Conservation (phyloP, 2,888 invertebrate species). For the Griposia aprilina region DNA sequence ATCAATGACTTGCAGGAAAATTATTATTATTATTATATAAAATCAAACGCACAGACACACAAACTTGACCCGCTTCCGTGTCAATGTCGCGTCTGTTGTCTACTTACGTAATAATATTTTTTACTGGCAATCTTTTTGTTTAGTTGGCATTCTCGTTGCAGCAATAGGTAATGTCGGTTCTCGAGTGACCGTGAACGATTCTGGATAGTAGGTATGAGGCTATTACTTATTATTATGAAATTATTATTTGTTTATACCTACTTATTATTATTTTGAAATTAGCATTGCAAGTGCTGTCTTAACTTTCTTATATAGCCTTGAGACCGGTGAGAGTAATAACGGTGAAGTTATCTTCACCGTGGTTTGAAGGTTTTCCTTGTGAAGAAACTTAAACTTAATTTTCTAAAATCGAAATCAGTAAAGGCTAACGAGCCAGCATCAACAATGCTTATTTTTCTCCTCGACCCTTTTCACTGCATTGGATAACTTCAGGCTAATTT, state of each 20-base stretch:
- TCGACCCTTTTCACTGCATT: too few relatives aligned
- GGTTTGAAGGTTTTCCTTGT: background rate
- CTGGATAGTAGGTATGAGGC: background rate
- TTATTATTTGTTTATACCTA: slow-evolving; percentile 16
- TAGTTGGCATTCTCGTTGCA: slow-evolving; percentile 27
- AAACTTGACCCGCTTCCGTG: slow-evolving; percentile 62
- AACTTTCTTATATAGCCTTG: slow-evolving; percentile 6
- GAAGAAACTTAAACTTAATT: background rate
- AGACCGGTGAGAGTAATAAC: background rate
- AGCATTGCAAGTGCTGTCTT: background rate
- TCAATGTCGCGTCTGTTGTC: slow-evolving; percentile 55
- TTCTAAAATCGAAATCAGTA: background rate
- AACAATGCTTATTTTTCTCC: background rate
- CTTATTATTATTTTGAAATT: background rate
- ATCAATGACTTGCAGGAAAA: slow-evolving; percentile 30
- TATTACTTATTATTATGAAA: slow-evolving; percentile 25
- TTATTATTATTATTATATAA: slow-evolving; percentile 8
- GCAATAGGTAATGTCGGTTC: slow-evolving; percentile 29
- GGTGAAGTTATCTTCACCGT: background rate
- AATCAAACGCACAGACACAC: slow-evolving; percentile 38
- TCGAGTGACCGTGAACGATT: slow-evolving; percentile 44
- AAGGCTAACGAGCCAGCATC: background rate
- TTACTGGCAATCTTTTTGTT: slow-evolving; percentile 39
- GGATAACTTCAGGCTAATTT: background rate
- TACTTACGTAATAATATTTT: slow-evolving; percentile 48